Percentiles rank a stretch among this genome's conserved stretches.
phyloP scores from a whole-genome alignment of 1,140 invertebrate species.

The Heliconius eleuchia region DNA sequence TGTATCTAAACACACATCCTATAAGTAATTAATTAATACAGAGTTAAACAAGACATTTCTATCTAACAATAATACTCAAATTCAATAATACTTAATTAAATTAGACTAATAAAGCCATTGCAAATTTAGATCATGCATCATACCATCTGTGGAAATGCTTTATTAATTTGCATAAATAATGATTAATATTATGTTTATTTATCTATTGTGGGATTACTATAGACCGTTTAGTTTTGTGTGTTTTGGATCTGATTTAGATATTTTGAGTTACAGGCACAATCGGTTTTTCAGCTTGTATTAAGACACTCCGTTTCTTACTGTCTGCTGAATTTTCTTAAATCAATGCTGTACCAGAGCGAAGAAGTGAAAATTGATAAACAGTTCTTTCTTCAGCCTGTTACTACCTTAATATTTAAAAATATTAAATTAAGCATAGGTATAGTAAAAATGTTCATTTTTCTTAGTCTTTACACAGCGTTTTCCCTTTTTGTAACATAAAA shows the following conservation, averaged over 20 bases:
- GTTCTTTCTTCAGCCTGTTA: neutral
- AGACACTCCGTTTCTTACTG: too few relatives aligned
- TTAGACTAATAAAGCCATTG: conserved; percentile 9
- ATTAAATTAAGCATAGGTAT: too few relatives aligned
- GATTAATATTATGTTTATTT: neutral
- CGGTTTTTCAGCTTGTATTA: neutral
- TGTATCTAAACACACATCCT: neutral
- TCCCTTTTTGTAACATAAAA: neutral
- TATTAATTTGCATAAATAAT: conserved; percentile 5
- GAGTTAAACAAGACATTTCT: conserved; percentile 4
- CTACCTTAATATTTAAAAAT: too few relatives aligned
- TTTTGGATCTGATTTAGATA: neutral
- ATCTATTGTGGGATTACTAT: neutral
- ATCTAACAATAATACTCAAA: neutral
- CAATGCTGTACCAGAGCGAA: too few relatives aligned
- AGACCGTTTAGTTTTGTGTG: neutral
- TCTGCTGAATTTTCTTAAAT: too few relatives aligned
- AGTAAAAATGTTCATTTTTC: neutral
- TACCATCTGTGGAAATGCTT: neutral
- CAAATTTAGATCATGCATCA: conserved; percentile 8
- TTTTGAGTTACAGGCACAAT: neutral
- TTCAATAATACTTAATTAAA: conserved; percentile 11
- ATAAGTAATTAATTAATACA: neutral
- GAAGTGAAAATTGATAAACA: too few relatives aligned
- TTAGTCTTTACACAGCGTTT: neutral